Conservation (phyloP, 2,888 invertebrate species). For the Falcaria lacertinaria region DNA sequence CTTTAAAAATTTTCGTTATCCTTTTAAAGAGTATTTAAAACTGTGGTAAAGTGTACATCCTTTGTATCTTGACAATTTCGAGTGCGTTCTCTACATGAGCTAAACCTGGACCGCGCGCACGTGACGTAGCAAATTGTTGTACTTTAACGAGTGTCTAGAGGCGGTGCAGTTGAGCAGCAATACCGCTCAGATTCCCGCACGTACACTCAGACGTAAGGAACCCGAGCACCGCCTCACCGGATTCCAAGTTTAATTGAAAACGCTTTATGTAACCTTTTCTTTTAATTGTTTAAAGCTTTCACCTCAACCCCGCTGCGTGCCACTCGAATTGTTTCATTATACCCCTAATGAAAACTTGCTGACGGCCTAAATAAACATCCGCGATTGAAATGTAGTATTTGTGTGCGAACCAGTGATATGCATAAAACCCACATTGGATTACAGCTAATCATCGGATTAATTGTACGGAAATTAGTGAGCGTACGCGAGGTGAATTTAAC, state of each 20-base stretch:
- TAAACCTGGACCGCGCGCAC: slow-evolving; percentile 34
- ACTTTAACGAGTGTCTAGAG: slow-evolving; percentile 54
- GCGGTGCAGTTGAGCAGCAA: slow-evolving; percentile 44
- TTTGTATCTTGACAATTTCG: slow-evolving; percentile 22
- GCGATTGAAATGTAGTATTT: slow-evolving; percentile 14
- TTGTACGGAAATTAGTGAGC: slow-evolving; percentile 68
- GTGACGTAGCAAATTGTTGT: slow-evolving; percentile 57
- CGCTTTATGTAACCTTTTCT: slow-evolving; percentile 62
- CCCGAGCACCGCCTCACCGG: slow-evolving; percentile 46
- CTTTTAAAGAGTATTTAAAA: too few species aligned
- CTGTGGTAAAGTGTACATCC: too few species aligned
- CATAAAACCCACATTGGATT: slow-evolving; percentile 49
- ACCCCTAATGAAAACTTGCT: slow-evolving; percentile 30
- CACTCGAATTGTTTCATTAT: slow-evolving; percentile 38
- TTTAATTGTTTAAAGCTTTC: slow-evolving; percentile 56
- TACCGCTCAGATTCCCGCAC: slow-evolving; percentile 53
- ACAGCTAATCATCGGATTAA: slow-evolving; percentile 71
- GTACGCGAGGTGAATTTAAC: slow-evolving; percentile 63
- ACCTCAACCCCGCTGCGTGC: slow-evolving; percentile 29
- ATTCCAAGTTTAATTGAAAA: slow-evolving; percentile 75
- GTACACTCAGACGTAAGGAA: slow-evolving; percentile 44
- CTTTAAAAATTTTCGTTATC: too few species aligned
- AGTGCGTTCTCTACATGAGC: slow-evolving; percentile 24
- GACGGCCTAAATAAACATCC: slow-evolving; percentile 27
- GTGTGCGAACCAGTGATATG: slow-evolving; percentile 37